Base-by-base conservation (phyloP, 2,113 vertebrate species). In the Corythoichthys intestinalis region DNA sequence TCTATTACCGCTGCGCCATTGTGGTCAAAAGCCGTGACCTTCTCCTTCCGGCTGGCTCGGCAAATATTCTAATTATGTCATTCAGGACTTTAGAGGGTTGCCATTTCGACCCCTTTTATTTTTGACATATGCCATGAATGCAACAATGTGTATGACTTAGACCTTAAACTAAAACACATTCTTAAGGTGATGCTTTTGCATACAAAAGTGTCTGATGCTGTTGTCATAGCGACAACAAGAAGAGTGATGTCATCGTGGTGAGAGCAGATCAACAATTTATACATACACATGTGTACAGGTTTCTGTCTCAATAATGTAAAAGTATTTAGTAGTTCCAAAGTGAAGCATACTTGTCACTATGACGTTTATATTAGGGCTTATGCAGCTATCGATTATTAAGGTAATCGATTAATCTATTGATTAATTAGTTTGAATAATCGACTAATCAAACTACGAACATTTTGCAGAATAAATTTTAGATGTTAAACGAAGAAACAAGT, bases 1-100 rank as follows among this genome's bases (percentile, higher is more conserved):
- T 90, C 84, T 82, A 81, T 87, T 88, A 87, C 74, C 62, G 65
- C 73, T 72, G 78, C 76, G 79, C 80, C 61, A 52, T 64, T 56
- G 63, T 71, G 79, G 83, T 75, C 83, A 81, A 54, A 58, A 84
- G 67, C 70, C 66, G 17, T 54, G 69, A 76, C 74, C 75, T 73
- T 72, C 73, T 71, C 49, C 64, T 80, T 81, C 56, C 39, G 56
- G 57, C 44, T 49, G 37, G 1, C 4, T 3, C 52, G 67, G 62
- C 68, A 76, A 73, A 77, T 69, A 65, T 73, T 73, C 60, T 80
- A 79, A 81, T 84, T 69, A 79, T 72, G 17, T 71, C 65, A 82
- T 81, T 74, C 54, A 75, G 20, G 34, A 58, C 11, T 34, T 37
- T 12, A 28, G 53, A 12, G 69, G 28, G 67, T 47, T 66, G 49